Conservation (phyloP, 2,113 vertebrate species). For the Oenanthe oenanthe region DNA sequence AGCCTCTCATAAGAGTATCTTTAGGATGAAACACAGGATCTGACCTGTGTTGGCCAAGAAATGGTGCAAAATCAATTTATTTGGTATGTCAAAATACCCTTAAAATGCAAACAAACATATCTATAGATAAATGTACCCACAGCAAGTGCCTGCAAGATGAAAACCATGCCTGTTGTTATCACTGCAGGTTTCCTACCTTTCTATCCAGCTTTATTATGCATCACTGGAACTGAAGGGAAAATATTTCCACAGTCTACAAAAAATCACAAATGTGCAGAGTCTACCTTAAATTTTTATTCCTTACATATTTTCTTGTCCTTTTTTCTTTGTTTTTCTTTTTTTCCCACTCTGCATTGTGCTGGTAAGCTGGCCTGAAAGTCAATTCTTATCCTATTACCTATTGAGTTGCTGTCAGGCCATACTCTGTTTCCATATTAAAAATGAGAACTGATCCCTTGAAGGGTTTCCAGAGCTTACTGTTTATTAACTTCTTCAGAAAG, state of each 20-base stretch:
- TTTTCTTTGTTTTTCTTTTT: no score
- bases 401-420: background rate
- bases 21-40: background rate
- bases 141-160: background rate
- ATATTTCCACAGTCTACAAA: background rate
- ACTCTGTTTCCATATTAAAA: background rate
- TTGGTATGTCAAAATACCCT: background rate
- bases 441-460: background rate
- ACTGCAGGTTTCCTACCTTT: background rate
- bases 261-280: background rate
- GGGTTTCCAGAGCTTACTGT: background rate
- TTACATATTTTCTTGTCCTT: background rate
- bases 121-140: background rate
- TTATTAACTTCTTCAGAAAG: background rate
- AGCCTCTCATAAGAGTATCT: background rate
- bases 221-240: background rate
- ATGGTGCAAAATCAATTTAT: background rate
- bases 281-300: background rate
- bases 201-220: background rate
- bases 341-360: background rate
- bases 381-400: constrained; percentile 13
- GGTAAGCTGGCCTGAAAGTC: background rate
- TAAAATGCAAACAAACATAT: background rate
- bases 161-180: background rate
- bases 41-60: background rate